Evolutionary conservation across 2,888 invertebrate genomes (phyloP), one percentile per base, ranked within the genome.

Genomic region (Cybosia mesomella): DNA sequence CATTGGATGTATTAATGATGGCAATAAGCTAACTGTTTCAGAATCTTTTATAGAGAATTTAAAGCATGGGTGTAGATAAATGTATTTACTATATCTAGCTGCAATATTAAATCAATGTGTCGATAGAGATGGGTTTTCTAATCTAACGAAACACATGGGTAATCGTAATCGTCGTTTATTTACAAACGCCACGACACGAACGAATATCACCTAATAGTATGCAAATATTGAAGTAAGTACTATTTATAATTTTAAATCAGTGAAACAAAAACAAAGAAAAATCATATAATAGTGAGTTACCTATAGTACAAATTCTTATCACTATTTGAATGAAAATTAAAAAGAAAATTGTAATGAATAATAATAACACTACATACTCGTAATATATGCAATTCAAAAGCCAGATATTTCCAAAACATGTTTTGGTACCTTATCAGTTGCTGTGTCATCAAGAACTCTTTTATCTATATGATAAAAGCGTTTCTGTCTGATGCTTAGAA

Each of bases 391-490:
- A 49, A n/a, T 49, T 49, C 49, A 49, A 49, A 49, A 49, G 18
- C n/a, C 49, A n/a, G 49, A 49, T 49, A 49, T 49, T 18, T 49
- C n/a, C 2, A n/a, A n/a, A 49, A n/a, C 49, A 18, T 49, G n/a
- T 49, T 49, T 49, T 49, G 49, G 49, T 49, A n/a, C n/a, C n/a
- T 49, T 49, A 49, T 49, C 49, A 49, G n/a, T 49, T 49, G n/a
- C 9, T 49, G 49, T 49, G n/a, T 8, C n/a, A 49, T 49, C 49
- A 49, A 49, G 49, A 49, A n/a, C n/a, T 49, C n/a, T 49, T 43
- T 43, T 49, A 49, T 49, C 49, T 49, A 49, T 49, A 18, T 49
- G 49, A 49, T 49, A 49, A 43, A 43, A 43, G 18, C n/a, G 15
- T n/a, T 49, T 49, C n/a, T 49, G 49, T 49, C 49, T 49, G 1